Percentiles rank a stretch among this genome's conserved stretches.
Conservation (phyloP, 2,888 invertebrate species). For the Drosophila fungiperda region DNA sequence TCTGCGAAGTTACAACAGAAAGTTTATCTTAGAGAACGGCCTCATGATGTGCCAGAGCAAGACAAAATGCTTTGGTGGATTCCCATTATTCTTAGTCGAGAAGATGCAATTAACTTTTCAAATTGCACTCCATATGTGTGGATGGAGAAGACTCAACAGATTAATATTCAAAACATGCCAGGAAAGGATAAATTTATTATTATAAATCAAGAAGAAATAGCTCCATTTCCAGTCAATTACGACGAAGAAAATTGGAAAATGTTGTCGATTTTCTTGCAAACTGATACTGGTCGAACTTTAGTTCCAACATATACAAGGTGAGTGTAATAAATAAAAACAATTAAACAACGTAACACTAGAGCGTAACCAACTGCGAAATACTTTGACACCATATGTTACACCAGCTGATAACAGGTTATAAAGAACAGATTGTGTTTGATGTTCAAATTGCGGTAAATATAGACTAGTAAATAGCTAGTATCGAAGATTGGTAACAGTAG, state of each 20-base stretch:
- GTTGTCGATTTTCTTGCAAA: slow-evolving; percentile 88
- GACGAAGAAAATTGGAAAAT: slow-evolving; percentile 92
- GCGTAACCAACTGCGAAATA: no score
- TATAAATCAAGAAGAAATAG: slow-evolving; percentile 93
- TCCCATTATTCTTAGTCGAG: slow-evolving; percentile 88
- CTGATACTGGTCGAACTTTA: slow-evolving; percentile 86
- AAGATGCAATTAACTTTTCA: slow-evolving; percentile 87
- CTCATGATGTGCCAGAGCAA: slow-evolving; percentile 90
- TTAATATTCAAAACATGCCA: slow-evolving; percentile 87
- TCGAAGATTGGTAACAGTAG: no score
- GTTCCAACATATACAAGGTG: slow-evolving; percentile 89
- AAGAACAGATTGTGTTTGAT: no score
- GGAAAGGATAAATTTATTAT: slow-evolving; percentile 89
- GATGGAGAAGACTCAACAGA: slow-evolving; percentile 87
- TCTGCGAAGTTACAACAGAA: slow-evolving; percentile 87
- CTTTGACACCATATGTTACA: no score
- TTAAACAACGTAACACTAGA: no score
- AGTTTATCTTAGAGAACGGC: slow-evolving; percentile 90
- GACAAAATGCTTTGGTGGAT: slow-evolving; percentile 91
- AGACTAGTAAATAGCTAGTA: no score
- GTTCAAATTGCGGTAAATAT: no score
- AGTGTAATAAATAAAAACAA: background rate
- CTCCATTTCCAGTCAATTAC: slow-evolving; percentile 93
- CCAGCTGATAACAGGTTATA: no score
- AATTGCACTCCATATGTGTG: slow-evolving; percentile 87